A percentile compares a stretch with the other conserved stretches of the same genome.
Conservation (phyloP, 2,888 invertebrate species). For the Homarus gammarus region DNA sequence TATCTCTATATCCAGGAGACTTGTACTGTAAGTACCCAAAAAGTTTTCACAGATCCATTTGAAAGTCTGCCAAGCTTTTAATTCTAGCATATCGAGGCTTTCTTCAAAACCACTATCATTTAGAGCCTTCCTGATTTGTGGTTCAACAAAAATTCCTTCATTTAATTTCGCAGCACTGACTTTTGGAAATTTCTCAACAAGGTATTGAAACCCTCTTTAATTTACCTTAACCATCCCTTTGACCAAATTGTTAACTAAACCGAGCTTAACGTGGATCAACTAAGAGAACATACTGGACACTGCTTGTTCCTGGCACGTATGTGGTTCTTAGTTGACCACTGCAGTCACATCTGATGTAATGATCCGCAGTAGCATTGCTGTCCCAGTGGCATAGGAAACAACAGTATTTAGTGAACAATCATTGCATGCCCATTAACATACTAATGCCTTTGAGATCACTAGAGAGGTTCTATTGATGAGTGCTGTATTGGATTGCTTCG, state of each 20-base stretch:
- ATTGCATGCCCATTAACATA: constrained; percentile 72
- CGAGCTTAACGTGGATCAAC: neutral
- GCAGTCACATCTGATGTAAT: constrained; percentile 20
- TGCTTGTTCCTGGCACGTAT: neutral
- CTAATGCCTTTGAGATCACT: constrained; percentile 76
- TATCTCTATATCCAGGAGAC: constrained; percentile 4
- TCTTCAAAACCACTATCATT: neutral
- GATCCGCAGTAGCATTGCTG: neutral
- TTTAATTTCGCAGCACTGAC: constrained; percentile 5
- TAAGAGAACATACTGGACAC: neutral
- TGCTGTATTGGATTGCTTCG: constrained; percentile 65
- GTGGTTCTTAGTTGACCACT: neutral
- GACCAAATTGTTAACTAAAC: no score
- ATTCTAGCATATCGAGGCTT: neutral
- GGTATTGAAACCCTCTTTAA: neutral
- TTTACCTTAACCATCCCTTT: no score
- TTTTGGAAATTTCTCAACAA: no score
- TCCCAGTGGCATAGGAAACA: constrained; percentile 56
- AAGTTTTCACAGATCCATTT: no score
- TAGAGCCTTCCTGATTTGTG: neutral
- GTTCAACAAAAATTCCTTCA: neutral
- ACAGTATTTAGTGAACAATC: constrained; percentile 74
- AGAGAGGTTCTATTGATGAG: constrained; percentile 72
- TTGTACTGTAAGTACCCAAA: neutral
- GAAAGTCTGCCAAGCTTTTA: neutral